A percentile compares a stretch with the other conserved stretches of the same genome.
phyloP scores from a whole-genome alignment of 2,797 vertebrate species.

The Chlorospingus semifuscus region DNA sequence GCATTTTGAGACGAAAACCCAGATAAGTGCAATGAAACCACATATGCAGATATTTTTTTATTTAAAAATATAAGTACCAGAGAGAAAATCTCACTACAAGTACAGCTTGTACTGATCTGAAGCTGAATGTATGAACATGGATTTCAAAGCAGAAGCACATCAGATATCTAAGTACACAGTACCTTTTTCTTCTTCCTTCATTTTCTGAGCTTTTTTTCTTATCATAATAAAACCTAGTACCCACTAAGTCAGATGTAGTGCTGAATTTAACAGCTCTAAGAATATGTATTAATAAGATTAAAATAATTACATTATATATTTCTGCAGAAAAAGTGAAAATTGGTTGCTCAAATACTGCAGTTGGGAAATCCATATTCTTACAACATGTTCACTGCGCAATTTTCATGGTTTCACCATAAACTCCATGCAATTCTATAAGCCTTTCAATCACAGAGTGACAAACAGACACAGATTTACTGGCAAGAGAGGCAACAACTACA shows the following conservation, averaged over 20 bases:
- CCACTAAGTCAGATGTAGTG: background rate
- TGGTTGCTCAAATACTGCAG: background rate
- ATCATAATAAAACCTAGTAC: background rate
- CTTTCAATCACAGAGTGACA: background rate
- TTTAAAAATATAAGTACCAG: background rate
- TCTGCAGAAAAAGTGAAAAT: background rate
- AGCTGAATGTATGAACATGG: background rate
- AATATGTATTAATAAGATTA: background rate
- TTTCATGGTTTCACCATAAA: background rate
- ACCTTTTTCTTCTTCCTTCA: background rate
- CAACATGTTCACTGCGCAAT: rapidly evolving
- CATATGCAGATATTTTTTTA: rapidly evolving
- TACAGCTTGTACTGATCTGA: background rate
- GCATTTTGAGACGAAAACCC: slow-evolving; percentile 7
- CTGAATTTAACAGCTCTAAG: background rate
- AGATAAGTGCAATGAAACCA: background rate
- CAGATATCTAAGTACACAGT: background rate
- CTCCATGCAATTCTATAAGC: background rate
- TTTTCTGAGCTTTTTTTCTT: background rate
- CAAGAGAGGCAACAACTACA: background rate
- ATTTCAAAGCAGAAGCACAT: background rate
- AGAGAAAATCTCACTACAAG: background rate
- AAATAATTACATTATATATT: background rate
- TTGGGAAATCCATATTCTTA: background rate
- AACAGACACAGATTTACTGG: background rate